Base-by-base conservation (phyloP, 23 tunicate species). In the Trididemnum miniatum region DNA sequence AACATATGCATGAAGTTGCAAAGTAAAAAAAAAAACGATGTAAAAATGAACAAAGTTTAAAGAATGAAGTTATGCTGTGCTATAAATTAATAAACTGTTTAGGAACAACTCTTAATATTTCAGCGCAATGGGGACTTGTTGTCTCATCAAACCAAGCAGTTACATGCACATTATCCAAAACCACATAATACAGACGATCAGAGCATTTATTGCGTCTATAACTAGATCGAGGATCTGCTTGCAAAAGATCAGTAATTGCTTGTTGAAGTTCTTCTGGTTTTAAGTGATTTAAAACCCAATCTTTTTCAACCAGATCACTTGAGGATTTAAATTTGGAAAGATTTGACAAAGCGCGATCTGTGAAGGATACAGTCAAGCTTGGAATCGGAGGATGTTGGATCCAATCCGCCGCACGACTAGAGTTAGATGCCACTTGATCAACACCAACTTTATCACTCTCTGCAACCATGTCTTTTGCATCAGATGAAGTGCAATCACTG, bases 101-200 rank as follows among this genome's bases (percentile, higher is more conserved):
- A 7, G 85, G 87, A 27, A 71, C 75, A 38, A 93, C 75, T 34
- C 98, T 59, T 31, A 93, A 5, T 15, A 93, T 89, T 66, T 93
- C 98, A 74, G 79, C 93, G 67, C 65, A 49, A 54, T 59, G 60
- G 3, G 89, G 89, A 28, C 35, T 32, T n/a, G 65, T 34, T 20
- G 81, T 36, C 15, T 93, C 88, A 59, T 93, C 98, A 80, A 93
- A 93, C 98, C 98, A 93, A 31, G 93, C 98, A 50, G 98, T 93
- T 40, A 88, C 65, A 51, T 93, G 92, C 30, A 38, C 84, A 65
- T 80, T 78, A 34, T 88, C 98, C 60, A 93, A 34, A 34, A 83
- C 65, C 62, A 93, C 84, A 59, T 93, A 93, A 80, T 93, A 93
- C 0, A 93, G 69, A 35, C 93, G 71, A 74, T 93, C 98, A 31